phyloP scores from a whole-genome alignment of 2,113 vertebrate species.

The Dasyornis broadbenti region DNA sequence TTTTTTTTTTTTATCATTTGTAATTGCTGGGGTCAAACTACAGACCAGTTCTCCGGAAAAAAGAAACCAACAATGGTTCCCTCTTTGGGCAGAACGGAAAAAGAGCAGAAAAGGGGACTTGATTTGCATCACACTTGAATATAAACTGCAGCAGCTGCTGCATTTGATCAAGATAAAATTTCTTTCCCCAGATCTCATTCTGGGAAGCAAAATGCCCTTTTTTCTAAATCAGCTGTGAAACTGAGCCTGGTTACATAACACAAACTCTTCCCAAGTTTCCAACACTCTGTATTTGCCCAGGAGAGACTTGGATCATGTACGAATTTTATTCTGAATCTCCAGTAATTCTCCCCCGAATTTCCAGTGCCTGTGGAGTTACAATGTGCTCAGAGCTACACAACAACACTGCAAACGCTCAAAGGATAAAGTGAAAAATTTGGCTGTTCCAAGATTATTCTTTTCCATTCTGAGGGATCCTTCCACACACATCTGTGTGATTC shows the following conservation, averaged over 20 bases:
- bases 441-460: neutral
- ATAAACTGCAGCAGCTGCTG: constrained; percentile 32
- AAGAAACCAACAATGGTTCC: neutral
- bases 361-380: neutral
- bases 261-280: constrained; percentile 5
- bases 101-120: neutral
- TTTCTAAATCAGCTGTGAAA: constrained; percentile 4
- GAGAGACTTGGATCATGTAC: neutral
- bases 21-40: neutral
- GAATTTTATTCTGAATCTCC: neutral
- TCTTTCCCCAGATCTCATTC: constrained; percentile 11
- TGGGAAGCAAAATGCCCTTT: constrained; percentile 36
- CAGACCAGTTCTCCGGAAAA: neutral
- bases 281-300: neutral
- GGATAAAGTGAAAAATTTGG: neutral
- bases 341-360: neutral
- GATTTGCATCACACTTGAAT: constrained; percentile 40
- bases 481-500: neutral
- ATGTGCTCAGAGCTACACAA: neutral
- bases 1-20: neutral
- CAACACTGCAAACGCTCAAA: neutral
- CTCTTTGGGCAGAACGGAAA: neutral
- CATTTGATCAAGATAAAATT: constrained; percentile 32
- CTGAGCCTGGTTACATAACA: constrained; percentile 18
- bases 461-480: neutral